Evolutionary conservation across 2,113 vertebrate genomes (phyloP), one percentile per base, ranked within the genome.

Genomic region (Plecturocebus donacophilus): DNA sequence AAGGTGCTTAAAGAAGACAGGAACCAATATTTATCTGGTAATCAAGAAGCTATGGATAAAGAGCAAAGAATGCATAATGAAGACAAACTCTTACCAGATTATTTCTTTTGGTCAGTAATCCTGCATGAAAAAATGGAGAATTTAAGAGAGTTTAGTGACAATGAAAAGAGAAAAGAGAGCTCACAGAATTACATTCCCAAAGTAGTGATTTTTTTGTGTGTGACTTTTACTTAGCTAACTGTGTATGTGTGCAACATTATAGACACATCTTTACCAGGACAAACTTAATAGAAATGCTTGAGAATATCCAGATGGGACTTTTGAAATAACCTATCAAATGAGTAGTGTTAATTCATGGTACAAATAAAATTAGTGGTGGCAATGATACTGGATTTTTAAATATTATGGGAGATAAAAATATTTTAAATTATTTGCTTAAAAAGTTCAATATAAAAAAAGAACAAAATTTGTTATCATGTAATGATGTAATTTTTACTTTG

Each of bases 11-110:
- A 95, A 95, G 90, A 82, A 98, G 75, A 97, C 6, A 96, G 32
- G 90, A 98, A 93, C 83, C 87, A 96, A 49, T 84, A 97, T 98
- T 98, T 98, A 98, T 96, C 89, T 23, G 4, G 70, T 97, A 98
- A 98, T 97, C 94, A 97, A 98, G 90, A 73, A 96, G 73, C 30
- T 83, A 2, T 77, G 42, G 25, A 84, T 86, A 77, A 70, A 81
- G 73, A 91, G 38, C 7, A 94, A 40, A 86, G 91, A 97, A 96
- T 82, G 14, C 9, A 45, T 76, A 90, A 97, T 91, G 81, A 2
- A 96, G 58, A 70, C 20, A 82, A 90, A 92, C 17, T 8, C 52
- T 68, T 25, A 25, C n/a, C 89, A 93, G 97, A 25, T 12, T 0
- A 80, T 96, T 98, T 96, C 32, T 87, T 97, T 73, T 86, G n/a